Evolutionary conservation across 2,113 vertebrate species (phyloP), one percentile per base, ranked within the genome.

Genomic region (Cercocebus atys): DNA sequence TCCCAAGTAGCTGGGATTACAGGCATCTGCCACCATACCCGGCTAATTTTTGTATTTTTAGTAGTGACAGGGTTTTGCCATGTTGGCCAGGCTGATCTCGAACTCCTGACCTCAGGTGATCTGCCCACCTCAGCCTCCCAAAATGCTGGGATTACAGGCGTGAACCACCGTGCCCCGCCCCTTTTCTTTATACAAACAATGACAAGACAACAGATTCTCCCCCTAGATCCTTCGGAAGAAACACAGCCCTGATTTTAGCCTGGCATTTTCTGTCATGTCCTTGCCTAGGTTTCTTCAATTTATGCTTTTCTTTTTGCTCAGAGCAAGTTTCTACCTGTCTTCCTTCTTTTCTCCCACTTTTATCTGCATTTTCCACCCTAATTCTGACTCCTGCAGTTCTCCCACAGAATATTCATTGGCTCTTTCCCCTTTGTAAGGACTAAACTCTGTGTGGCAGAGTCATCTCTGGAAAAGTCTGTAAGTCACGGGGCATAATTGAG

Each of bases 101-200:
- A 64, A 64, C 61, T 14, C 61, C 61, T 30, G 5, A 64, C 61
- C 61, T 64, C 61, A 64, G 30, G 61, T 30, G 61, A 32, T 32
- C 61, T 30, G 13, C 61, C 61, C 27, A 0, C 27, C 5, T 64
- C 27, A 64, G 61, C 61, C 27, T 64, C 27, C 61, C 61, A 64
- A 64, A 64, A 12, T 6, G 12, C 61, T 32, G 2, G 61, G 27
- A 64, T 32, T 14, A 64, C 2, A 64, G 61, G 27, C 6, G 1
- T 32, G 61, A 64, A 14, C 27, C 27, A 64, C 61, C 2, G 0
- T 2, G 13, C 30, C 12, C 12, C 0, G 27, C 43, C 30, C 43
- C 40, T 45, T 96, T 38, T 73, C 80, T 68, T 72, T 27, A 23
- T 59, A 43, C 23, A 82, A 95, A 82, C 88, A 92, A 79, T 61